Base-by-base conservation (phyloP, 2,113 vertebrate genomes). In the Holacanthus passer region DNA sequence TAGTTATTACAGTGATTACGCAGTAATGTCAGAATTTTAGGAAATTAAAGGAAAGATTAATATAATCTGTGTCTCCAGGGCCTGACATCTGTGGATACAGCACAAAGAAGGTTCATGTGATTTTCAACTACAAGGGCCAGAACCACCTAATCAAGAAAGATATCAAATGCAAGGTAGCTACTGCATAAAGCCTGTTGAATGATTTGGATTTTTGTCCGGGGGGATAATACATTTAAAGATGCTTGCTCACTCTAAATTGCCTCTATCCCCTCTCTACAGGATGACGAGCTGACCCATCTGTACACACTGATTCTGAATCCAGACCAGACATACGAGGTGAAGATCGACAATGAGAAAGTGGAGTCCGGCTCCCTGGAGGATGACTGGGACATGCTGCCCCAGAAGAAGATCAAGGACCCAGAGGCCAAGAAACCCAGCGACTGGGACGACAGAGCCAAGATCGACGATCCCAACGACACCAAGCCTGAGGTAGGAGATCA, bases 31-130 rank as follows among this genome's bases (percentile, higher is more conserved):
- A 32, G 45, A 78, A n/a, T n/a, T 50, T 4, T n/a, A 47, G 2
- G 2, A n/a, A 68, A 3, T 27, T 20, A 41, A n/a, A n/a, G n/a
- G 8, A 37, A 37, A 37, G 35, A 24, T 31, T 52, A 13, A 31
- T 10, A 37, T 73, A 35, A 32, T 1, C 1, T 67, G n/a, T 71
- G 94, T 95, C 85, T 92, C 3, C 89, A 97, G 96, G 97, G 27
- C 96, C 97, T 8, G 97, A 97, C 85, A 97, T 98, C 66, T 98
- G 97, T 88, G 96, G 96, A 80, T 96, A 95, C 82, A 95, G 96
- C 82, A 95, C 95, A 48, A 96, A 95, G 91, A 97, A 96, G 87
- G 96, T 97, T 65, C 96, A 97, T 1, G 95, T 97, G 39, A 97
- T 98, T 82, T 93, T 97, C 80, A 94, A 95, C 84, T 96, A 97